Evolutionary conservation across 2,888 invertebrate genomes (phyloP).

Genomic region (Volucella bombylans): DNA sequence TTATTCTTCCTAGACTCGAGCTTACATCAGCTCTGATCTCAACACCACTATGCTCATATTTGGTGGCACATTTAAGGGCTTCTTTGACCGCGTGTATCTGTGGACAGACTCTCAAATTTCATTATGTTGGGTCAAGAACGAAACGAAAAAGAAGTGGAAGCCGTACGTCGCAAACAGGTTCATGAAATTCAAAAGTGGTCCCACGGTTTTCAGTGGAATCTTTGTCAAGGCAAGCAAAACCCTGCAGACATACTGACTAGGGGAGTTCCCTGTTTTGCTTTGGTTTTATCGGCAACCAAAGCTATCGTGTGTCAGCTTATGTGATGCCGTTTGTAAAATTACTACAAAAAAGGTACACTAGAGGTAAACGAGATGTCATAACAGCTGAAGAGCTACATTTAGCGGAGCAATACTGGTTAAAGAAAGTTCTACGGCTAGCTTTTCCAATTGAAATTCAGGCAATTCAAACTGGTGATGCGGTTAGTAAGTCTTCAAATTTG

Average conservation of each 20-base stretch:
- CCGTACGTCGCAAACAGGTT: slow-evolving; percentile 21
- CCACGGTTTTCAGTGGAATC: background rate
- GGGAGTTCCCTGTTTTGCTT: slow-evolving; percentile 7
- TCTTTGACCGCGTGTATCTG: slow-evolving; percentile 10
- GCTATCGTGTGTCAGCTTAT: background rate
- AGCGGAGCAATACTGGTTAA: slow-evolving; percentile 23
- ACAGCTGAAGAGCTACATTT: background rate
- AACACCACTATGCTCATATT: no score
- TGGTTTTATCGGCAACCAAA: background rate
- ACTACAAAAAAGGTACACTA: background rate
- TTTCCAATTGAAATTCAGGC: background rate
- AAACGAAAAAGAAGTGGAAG: slow-evolving; percentile 18
- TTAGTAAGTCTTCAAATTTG: background rate
- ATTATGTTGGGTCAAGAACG: slow-evolving; percentile 19
- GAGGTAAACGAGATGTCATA: background rate
- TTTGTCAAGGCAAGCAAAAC: slow-evolving; percentile 3
- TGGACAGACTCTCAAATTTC: slow-evolving; percentile 27
- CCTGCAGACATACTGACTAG: slow-evolving; percentile 31
- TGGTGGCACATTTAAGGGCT: no score
- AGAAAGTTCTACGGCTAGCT: background rate
- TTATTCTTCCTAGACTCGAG: no score
- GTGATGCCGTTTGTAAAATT: background rate
- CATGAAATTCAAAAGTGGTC: background rate
- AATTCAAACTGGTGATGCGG: background rate
- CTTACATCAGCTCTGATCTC: no score